Percentiles rank a stretch among this genome's conserved stretches.
Conservation (phyloP, 2,797 vertebrate genomes). For the Hydrophis major region DNA sequence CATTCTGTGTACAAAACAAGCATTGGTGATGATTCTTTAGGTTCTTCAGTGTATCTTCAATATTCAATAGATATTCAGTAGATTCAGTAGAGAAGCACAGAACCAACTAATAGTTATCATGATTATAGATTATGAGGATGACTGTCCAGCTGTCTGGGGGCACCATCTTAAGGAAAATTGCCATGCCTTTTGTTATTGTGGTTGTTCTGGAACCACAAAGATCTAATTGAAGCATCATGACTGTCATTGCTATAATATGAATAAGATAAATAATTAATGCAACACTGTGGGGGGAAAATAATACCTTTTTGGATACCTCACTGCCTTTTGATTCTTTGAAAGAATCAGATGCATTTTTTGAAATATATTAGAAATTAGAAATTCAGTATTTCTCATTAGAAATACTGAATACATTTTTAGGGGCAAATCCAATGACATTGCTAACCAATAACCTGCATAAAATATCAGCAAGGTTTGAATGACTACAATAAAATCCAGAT, state of each 20-base stretch:
- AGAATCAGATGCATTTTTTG: background rate
- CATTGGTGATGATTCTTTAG: background rate
- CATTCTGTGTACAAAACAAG: background rate
- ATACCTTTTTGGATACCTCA: background rate
- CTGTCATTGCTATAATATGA: background rate
- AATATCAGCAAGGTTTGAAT: background rate
- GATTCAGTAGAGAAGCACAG: background rate
- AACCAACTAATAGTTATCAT: background rate
- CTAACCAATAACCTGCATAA: constrained; percentile 1
- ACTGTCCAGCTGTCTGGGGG: background rate
- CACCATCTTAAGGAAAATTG: background rate
- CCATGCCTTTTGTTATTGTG: background rate
- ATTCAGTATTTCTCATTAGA: background rate
- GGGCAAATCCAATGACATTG: constrained; percentile 1
- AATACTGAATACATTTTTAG: background rate
- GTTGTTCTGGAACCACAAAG: background rate
- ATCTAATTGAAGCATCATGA: background rate
- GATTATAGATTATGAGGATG: background rate
- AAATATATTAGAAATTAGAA: background rate
- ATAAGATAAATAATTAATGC: background rate
- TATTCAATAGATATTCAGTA: background rate
- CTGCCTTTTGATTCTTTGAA: background rate
- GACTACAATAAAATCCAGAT: background rate
- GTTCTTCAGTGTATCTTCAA: background rate
- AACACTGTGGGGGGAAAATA: background rate